Percentiles rank a stretch among this genome's conserved stretches.
Evolutionary conservation across 2,113 vertebrate species (phyloP).

Genomic region (Gallinago media): DNA sequence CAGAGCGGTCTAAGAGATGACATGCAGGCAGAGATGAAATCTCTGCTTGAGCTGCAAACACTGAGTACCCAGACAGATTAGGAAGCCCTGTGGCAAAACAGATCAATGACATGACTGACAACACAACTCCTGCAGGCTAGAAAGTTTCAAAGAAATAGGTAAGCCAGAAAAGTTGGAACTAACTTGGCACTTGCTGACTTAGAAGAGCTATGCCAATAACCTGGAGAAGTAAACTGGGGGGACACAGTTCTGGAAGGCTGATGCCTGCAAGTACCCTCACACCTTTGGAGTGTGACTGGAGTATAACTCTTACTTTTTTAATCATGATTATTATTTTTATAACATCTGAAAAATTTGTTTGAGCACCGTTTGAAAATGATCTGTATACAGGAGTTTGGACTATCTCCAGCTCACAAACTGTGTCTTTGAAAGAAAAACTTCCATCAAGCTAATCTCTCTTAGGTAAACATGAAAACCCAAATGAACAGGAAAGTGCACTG

Average conservation of each 20-base stretch:
- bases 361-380: not conserved
- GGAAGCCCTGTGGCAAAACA: constrained; percentile 54
- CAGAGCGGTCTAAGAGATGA: constrained; percentile 37
- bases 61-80: constrained; percentile 43
- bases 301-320: not conserved
- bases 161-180: not conserved
- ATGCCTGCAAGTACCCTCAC: not conserved
- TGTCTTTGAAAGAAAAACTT: not conserved
- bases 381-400: not conserved
- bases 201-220: not conserved
- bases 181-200: not conserved
- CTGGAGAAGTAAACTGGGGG: not conserved
- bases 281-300: not conserved
- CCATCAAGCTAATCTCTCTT: not conserved
- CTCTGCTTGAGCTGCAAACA: constrained; percentile 20
- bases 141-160: constrained; percentile 43
- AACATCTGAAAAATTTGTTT: not conserved
- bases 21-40: constrained; percentile 54
- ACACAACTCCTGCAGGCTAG: constrained; percentile 22
- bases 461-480: not conserved
- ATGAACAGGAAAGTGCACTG: not conserved
- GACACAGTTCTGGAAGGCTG: not conserved
- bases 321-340: not conserved
- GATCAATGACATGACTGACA: constrained; percentile 52
- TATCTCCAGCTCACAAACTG: not conserved